Percentiles rank a stretch among this genome's conserved stretches.
These are phyloP conservation scores for Brachionus asplanchnoidis DNA, from an alignment of 1,140 invertebrate genomes.

Conservation along the genomic window DNA sequence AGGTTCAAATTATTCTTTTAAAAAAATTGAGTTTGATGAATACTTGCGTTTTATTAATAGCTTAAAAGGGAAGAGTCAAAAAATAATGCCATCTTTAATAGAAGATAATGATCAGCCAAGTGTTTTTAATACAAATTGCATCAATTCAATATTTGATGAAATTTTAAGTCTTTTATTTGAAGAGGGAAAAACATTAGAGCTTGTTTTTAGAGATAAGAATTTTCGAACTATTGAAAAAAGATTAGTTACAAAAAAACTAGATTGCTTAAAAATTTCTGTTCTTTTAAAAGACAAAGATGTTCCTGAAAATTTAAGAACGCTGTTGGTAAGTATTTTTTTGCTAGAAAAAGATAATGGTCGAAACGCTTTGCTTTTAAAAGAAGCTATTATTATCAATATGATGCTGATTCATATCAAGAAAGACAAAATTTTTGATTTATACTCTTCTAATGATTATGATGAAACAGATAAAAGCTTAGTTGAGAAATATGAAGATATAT, in stretches of 20 bases:
- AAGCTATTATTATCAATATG: not conserved
- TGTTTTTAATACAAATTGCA: not conserved
- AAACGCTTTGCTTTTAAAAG: not conserved
- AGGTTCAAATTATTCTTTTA: not conserved
- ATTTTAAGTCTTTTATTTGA: not conserved
- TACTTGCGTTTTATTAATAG: not conserved
- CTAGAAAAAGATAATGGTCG: not conserved
- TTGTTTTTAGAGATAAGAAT: not conserved
- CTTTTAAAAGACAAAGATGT: not conserved
- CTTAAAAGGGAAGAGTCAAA: not conserved
- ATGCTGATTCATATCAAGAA: not conserved
- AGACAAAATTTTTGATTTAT: not conserved
- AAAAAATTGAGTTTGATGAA: not conserved
- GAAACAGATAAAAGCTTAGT: not conserved
- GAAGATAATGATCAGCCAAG: not conserved
- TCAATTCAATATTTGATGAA: not conserved
- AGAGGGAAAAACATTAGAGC: not conserved
- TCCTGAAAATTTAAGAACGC: not conserved
- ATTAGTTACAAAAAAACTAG: not conserved
- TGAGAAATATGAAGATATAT: not conserved
- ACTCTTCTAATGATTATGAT: not conserved
- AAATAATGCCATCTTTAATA: not conserved
- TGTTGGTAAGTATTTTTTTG: not conserved
- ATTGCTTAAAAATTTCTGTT: not conserved
- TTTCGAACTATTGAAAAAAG: not conserved